Percentiles rank a stretch among this genome's conserved stretches.
phyloP scores from a whole-genome alignment of 2,113 vertebrate genomes.

The Baryphthengus martii region DNA sequence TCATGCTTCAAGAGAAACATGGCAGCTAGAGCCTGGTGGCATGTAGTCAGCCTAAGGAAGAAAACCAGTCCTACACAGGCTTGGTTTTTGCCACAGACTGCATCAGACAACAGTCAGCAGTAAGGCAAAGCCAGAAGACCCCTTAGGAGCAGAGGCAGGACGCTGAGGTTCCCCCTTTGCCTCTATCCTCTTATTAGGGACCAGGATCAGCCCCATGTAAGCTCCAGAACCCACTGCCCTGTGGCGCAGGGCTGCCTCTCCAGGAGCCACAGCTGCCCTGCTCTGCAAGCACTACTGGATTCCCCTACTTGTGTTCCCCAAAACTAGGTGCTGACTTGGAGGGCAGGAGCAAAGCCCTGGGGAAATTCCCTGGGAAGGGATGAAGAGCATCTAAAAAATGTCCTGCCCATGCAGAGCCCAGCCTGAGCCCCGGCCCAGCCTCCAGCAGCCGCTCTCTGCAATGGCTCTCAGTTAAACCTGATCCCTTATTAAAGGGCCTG shows the following conservation, averaged over 20 bases:
- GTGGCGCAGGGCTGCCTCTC: neutral
- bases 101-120: neutral
- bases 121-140: neutral
- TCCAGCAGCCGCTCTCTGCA: neutral
- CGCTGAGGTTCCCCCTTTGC: neutral
- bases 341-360: neutral
- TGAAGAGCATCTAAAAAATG: rapidly evolving
- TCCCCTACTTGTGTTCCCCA: neutral
- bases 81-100: neutral
- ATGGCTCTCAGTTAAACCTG: constrained; percentile 56
- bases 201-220: neutral
- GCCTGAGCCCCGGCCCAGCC: neutral
- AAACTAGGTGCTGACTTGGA: neutral
- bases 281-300: rapidly evolving
- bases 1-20: neutral
- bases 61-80: neutral
- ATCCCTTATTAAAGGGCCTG: constrained; percentile 61
- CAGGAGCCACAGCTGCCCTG: rapidly evolving
- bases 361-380: neutral
- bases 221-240: neutral
- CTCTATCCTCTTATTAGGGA: neutral
- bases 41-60: neutral
- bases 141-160: neutral
- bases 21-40: neutral
- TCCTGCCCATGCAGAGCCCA: neutral